Evolutionary conservation across 2,888 invertebrate species (phyloP), one percentile per base, ranked within the genome.

Genomic region (Atrina japonica): DNA sequence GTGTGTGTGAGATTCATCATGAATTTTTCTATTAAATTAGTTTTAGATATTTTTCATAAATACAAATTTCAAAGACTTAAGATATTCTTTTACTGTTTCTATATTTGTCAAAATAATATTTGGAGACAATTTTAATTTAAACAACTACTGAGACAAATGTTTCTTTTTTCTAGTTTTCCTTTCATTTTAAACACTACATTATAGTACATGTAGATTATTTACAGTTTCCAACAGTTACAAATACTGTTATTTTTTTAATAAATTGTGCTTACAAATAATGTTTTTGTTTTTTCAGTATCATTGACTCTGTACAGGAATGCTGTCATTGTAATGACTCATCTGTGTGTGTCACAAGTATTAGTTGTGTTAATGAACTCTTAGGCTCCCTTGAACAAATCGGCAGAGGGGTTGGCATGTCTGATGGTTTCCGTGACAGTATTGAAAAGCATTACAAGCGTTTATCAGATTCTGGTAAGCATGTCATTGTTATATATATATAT

Each of bases 261-360:
- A n/a, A n/a, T n/a, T n/a, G n/a, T n/a, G 25, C 47, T 47, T 23
- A 49, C 3, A 60, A 41, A 61, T 14, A 25, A 43, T 21, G n/a
- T 55, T 27, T 14, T 47, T 58, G 56, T 30, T 58, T 49, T 89
- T 90, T 21, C 83, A 95, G 97, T 84, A 94, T 96, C 82, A 95
- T 97, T 93, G 97, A 97, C 87, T 96, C 96, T 0, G 95, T 97
- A 88, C 96, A 97, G 91, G 97, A 97, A 91, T 96, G 96, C 71
- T 95, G 96, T n/a, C 94, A 94, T 78, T 95, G 95, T 75, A 94
- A 93, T 59, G 95, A 95, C 77, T 94, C 95, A 18, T 59, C 78
- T 21, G 85, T 91, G 45, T 89, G 88, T 63, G 87, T 86, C 70
- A 85, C 87, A 1, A 86, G 88, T 79, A 89, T 91, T 2, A 80